Base-by-base conservation (phyloP, 2,888 invertebrate species). In the Athalia circularis region DNA sequence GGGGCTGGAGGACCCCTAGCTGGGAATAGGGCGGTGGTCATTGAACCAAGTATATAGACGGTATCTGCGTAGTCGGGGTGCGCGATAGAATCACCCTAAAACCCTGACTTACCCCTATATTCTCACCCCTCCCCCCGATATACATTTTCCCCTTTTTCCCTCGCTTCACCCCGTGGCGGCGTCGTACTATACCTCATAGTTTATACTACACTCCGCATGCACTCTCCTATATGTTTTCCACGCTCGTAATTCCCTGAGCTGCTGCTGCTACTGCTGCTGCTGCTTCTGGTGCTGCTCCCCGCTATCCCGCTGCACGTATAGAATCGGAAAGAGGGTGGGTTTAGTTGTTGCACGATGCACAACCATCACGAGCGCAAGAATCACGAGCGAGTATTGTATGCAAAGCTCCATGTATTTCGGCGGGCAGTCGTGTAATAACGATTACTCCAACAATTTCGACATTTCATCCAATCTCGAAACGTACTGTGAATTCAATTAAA, bases 1-100 rank as follows among this genome's bases (percentile, higher is more conserved):
- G 52, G 52, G 15, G 70, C 68, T 68, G 48, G 62, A 72, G 70
- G 59, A 57, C 61, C 54, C 70, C 68, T 87, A 87, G 88, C 84
- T 85, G 87, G 88, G 87, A 88, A 85, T 84, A 89, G 90, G 89
- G 90, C 90, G 90, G 90, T 90, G 90, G 89, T 90, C 90, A 88
- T 90, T 90, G 89, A 90, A 89, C 89, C 86, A 85, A 82, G 84
- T 84, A 87, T 85, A 88, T 86, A 87, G 86, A 81, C 83, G 83
- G 81, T 79, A 87, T 87, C 88, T 88, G 89, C 88, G 89, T 87
- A 84, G 85, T 86, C 82, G 82, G 79, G 83, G 81, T 85, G 85
- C 85, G 85, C 86, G 47, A 59, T 59, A 15, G 72, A 72, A 59
- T 59, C 72, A 72, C 72, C 72, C 72, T 59, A 72, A 72, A 72